Evolutionary conservation across 2,113 vertebrate genomes (phyloP).

Genomic region (Eulemur rufifrons): DNA sequence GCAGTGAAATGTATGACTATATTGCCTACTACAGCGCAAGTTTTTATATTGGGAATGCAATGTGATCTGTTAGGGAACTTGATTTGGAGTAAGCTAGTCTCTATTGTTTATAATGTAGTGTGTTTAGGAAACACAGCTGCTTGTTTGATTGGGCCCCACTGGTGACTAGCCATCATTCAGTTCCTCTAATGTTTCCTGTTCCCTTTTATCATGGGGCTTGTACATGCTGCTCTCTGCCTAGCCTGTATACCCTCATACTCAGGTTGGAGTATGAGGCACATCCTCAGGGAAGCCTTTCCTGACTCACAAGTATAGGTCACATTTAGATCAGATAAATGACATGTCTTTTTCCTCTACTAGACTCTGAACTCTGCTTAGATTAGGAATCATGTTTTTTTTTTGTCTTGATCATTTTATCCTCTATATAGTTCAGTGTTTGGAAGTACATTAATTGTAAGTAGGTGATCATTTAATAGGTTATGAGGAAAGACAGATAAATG

Average conservation of each 20-base stretch:
- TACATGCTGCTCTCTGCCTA: not conserved
- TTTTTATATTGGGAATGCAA: not conserved
- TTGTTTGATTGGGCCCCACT: not conserved
- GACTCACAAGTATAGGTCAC: not conserved
- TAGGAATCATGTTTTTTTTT: not conserved
- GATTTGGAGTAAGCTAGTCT: not conserved
- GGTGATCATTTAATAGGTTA: not conserved
- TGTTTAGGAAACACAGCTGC: not conserved
- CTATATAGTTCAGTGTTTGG: not conserved
- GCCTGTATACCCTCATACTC: not conserved
- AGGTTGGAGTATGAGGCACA: not conserved
- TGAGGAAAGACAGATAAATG: not conserved
- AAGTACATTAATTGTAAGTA: conserved; percentile 10
- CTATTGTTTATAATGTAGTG: not conserved
- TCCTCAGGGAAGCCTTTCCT: not conserved
- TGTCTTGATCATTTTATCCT: not conserved
- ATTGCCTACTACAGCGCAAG: not conserved
- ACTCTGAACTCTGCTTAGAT: not conserved
- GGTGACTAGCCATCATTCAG: not conserved
- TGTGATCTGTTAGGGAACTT: not conserved
- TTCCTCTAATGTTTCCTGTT: not conserved
- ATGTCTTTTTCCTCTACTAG: not conserved
- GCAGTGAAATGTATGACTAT: not conserved
- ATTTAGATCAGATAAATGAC: not conserved
- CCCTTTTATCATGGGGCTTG: not conserved